Base-by-base conservation (phyloP, 2,888 invertebrate species). In the Conistra vaccinii region DNA sequence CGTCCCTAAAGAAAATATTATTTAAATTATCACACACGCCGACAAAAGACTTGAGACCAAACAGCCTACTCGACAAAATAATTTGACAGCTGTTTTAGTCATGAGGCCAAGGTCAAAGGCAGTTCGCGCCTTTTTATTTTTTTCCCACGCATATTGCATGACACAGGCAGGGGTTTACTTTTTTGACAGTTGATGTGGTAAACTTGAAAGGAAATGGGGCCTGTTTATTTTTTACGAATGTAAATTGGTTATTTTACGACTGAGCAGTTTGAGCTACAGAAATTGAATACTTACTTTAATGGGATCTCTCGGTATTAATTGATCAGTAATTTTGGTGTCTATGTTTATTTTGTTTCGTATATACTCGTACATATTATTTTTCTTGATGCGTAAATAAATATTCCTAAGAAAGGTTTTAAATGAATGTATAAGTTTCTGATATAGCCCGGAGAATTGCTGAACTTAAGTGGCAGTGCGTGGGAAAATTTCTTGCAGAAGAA, bases 161-260 rank as follows among this genome's bases (percentile, higher is more conserved):
- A 20, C 35, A 58, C 23, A 35, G 42, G 23, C 12, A 14, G 2
- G 6, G 12, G 9, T 57, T 60, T n/a, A 58, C 48, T 14, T 74
- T 1, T 51, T 53, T 76, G 76, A 76, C 76, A 66, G 42, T 35
- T 66, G 26, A 61, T 48, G 51, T 26, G 20, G n/a, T 57, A 53
- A 57, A 68, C 69, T 61, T 45, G 48, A 32, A 1, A 32, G 14
- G 69, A 55, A 48, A 69, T 69, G 57, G 55, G 45, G 35, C 26
- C 75, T 29, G 29, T 45, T n/a, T 12, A 23, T 20, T 65, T 75
- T 60, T 60, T 48, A 4, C 3, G 20, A 48, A 1, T n/a, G 0
- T 62, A n/a, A 57, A 63, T 75, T n/a, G 48, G 20, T 58, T 32
- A 23, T 63, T 75, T 75, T 57, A 74, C 29, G 63, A 6, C 23